Conservation (phyloP, 2,113 vertebrate species). For the Arizona elegans region DNA sequence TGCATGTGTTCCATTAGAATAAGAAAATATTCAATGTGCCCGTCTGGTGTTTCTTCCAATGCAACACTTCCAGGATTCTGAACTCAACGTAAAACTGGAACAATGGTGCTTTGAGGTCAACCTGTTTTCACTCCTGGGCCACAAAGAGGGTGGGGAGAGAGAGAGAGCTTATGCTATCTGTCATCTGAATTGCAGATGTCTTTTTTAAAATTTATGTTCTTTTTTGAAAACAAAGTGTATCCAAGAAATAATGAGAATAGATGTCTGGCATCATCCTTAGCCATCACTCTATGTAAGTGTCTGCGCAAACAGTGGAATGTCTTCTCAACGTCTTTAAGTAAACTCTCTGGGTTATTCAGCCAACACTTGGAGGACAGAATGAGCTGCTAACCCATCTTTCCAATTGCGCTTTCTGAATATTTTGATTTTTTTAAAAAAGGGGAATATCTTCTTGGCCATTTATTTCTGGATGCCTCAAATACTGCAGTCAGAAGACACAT, state of each 20-base stretch:
- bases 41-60: neutral
- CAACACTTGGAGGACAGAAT: neutral
- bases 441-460: neutral
- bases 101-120: neutral
- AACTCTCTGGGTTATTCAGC: neutral
- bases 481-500: neutral
- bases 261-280: neutral
- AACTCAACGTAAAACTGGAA: neutral
- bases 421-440: neutral
- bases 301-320: neutral
- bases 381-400: neutral
- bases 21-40: neutral
- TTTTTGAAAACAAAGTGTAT: neutral
- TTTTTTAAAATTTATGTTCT: neutral
- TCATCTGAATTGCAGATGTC: neutral
- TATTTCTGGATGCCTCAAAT: neutral
- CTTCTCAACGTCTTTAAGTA: neutral
- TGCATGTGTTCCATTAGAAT: neutral
- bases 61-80: neutral
- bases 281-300: neutral
- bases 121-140: neutral
- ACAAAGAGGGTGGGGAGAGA: neutral
- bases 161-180: neutral
- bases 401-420: neutral
- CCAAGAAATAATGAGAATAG: neutral